Base-by-base conservation (phyloP, 2,797 vertebrate species). In the Hydrolagus colliei region DNA sequence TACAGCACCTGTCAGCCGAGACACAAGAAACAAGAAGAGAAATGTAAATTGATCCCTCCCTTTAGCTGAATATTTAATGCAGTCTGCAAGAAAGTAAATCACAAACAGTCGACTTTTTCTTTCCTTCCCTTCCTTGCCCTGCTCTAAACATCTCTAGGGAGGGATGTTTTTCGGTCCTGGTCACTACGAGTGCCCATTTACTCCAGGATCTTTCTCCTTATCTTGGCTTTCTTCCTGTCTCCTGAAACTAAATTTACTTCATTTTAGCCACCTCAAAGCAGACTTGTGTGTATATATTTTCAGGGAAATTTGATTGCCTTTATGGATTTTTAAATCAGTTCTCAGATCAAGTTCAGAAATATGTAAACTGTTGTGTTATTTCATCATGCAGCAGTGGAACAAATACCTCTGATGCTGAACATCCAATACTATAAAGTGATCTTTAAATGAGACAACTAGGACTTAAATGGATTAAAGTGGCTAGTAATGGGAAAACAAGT, bases 211-310 rank as follows among this genome's bases (percentile, higher is more conserved):
- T 92, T 91, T 90, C 89, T 93, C 93, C 92, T 90, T 90, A 91
- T 91, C 92, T 94, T 90, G 86, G 90, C 89, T 94, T 93, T 93
- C 95, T 95, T 95, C 94, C 95, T 95, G 94, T 94, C 95, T 96
- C 92, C 91, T 92, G 89, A 95, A 95, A 95, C 92, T 90, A 93
- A 94, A 95, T 96, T 96, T 95, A 91, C 94, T 94, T 95, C 93
- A 93, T 95, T 96, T 95, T 93, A 96, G 94, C 91, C 96, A 96
- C 95, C 95, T 96, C 93, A 93, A 90, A 95, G 92, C 90, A 95
- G 93, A 94, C 93, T 93, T 96, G 94, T 96, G 93, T 96, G 93
- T 95, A 95, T 96, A 95, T 96, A 95, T 95, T 96, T 96, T 95
- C 95, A 95, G 89, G 92, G 90, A 95, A 96, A 96, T 96, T 93